These are phyloP conservation scores for Eulimnadia texana DNA, from an alignment of 1,140 invertebrate species.

Conservation along the genomic window DNA sequence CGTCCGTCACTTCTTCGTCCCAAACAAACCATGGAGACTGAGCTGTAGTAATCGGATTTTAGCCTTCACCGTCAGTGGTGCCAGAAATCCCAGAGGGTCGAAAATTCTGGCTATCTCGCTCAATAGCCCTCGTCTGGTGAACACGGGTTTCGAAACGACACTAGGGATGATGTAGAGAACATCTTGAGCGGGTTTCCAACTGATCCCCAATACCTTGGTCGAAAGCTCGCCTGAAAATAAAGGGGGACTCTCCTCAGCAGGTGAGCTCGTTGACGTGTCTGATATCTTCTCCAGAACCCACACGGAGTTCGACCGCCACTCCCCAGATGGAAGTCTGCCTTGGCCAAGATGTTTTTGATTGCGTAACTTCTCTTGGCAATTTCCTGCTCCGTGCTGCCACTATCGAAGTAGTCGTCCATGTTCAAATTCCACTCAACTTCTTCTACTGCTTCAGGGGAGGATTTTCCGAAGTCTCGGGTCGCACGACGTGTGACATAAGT, in stretches of 20 bases:
- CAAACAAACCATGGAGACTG: background rate
- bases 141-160: background rate
- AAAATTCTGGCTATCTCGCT: conserved; percentile 6
- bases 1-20: background rate
- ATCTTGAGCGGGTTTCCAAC: background rate
- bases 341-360: background rate
- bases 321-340: background rate
- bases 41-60: conserved; percentile 4
- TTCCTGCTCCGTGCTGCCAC: background rate
- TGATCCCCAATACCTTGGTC: background rate
- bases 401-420: conserved; percentile 15
- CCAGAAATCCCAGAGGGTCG: background rate
- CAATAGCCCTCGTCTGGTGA: background rate
- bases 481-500: background rate
- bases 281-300: background rate
- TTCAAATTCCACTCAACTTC: conserved; percentile 7
- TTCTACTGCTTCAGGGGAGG: background rate
- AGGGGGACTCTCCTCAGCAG: background rate
- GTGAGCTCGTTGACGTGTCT: background rate
- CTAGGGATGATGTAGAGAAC: background rate
- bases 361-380: background rate
- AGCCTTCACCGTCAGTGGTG: background rate
- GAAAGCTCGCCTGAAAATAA: background rate
- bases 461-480: background rate
- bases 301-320: background rate